These are phyloP conservation scores for Netelia fuscicornis DNA, from an alignment of 2,888 invertebrate species.

Conservation along the genomic window DNA sequence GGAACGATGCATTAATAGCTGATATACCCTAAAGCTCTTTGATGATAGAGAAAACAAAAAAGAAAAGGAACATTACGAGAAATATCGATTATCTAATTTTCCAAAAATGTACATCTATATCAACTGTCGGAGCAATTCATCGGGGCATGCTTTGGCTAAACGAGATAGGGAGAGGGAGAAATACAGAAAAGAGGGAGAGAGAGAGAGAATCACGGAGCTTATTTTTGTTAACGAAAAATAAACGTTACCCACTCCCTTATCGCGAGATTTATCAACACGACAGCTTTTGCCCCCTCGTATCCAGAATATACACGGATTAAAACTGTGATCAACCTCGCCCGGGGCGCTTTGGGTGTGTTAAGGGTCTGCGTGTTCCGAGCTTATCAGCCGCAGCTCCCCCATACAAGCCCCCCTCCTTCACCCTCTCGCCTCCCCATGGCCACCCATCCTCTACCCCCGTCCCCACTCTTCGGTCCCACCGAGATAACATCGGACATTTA, in stretches of 20 bases:
- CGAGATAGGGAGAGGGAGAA: constrained; percentile 10
- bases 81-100: constrained; percentile 14
- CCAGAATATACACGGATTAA: constrained; percentile 77
- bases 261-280: constrained; percentile 77
- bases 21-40: neutral
- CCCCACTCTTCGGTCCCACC: constrained; percentile 16
- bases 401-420: constrained; percentile 60
- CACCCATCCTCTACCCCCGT: constrained; percentile 3
- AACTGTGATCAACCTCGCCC: constrained; percentile 79
- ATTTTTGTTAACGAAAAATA: constrained; percentile 57
- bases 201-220: constrained; percentile 47
- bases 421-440: constrained; percentile 8
- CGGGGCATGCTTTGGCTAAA: neutral
- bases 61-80: constrained; percentile 2
- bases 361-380: constrained; percentile 72
- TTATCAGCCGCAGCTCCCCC: constrained; percentile 71
- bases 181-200: constrained; percentile 12
- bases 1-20: constrained; percentile 5
- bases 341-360: constrained; percentile 72
- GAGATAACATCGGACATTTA: constrained; percentile 82
- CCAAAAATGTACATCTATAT: constrained; percentile 19
- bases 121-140: constrained; percentile 17
- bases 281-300: constrained; percentile 73
- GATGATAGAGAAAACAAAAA: constrained; percentile 62
- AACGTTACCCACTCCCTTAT: constrained; percentile 70